phyloP scores from a whole-genome alignment of 2,797 vertebrate genomes.

The Catamblyrhynchus diadema region DNA sequence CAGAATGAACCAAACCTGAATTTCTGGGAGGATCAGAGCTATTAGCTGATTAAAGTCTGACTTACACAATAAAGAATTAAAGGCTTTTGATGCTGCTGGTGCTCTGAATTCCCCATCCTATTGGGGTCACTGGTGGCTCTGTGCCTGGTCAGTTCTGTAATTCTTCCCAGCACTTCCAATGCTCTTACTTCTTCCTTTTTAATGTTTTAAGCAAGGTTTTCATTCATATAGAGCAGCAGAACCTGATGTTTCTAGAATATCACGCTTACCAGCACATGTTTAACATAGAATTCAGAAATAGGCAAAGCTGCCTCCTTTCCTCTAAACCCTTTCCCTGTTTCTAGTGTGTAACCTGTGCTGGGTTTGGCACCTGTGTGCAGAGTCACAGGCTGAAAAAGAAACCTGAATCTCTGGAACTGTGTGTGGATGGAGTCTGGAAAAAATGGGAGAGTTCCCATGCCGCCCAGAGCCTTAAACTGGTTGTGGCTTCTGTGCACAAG shows the following conservation, averaged over 20 bases:
- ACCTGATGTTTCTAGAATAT: not conserved
- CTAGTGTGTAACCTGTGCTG: not conserved
- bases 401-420: not conserved
- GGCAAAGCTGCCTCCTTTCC: not conserved
- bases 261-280: accelerated
- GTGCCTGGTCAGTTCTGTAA: not conserved
- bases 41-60: not conserved
- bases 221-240: not conserved
- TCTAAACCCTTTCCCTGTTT: not conserved
- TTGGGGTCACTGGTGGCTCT: not conserved
- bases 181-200: not conserved
- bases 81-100: not conserved
- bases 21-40: not conserved
- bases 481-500: not conserved
- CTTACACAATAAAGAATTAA: not conserved
- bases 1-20: not conserved
- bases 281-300: not conserved
- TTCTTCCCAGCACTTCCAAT: not conserved
- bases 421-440: accelerated
- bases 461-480: not conserved
- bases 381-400: not conserved
- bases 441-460: not conserved
- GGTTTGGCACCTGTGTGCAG: not conserved
- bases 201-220: not conserved
- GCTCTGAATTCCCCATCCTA: not conserved